Conservation (phyloP, 2,797 vertebrate genomes). For the Sitta carolinensis region DNA sequence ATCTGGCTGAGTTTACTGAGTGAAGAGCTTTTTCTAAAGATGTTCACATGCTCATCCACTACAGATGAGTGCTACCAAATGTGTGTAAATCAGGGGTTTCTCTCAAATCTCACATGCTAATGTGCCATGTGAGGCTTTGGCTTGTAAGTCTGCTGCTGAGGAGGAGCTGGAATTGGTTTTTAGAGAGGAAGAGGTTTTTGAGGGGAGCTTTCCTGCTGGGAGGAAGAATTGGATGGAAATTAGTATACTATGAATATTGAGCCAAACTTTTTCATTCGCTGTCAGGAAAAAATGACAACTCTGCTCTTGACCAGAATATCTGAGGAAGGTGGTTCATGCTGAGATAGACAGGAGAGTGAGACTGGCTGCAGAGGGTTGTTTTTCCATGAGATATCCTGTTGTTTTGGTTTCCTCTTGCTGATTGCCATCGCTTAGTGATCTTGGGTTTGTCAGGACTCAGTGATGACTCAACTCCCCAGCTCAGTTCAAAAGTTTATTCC, state of each 20-base stretch:
- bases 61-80: not conserved
- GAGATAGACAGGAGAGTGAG: not conserved
- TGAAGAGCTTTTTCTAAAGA: not conserved
- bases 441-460: not conserved
- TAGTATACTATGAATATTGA: not conserved
- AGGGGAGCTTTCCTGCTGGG: not conserved
- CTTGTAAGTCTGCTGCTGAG: not conserved
- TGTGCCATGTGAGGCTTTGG: not conserved
- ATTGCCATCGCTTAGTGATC: not conserved
- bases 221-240: not conserved
- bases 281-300: not conserved
- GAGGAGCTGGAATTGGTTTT: not conserved
- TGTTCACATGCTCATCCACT: not conserved
- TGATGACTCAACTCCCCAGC: not conserved
- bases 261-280: not conserved
- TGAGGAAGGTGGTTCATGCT: not conserved
- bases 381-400: not conserved
- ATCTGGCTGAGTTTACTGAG: not conserved
- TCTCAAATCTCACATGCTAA: not conserved
- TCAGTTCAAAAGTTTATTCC: conserved; percentile 26
- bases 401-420: not conserved
- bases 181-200: not conserved
- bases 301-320: not conserved
- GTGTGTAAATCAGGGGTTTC: not conserved
- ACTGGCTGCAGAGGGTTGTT: not conserved